Base-by-base conservation (phyloP, 2,888 invertebrate species). In the Xanthorhoe designata region DNA sequence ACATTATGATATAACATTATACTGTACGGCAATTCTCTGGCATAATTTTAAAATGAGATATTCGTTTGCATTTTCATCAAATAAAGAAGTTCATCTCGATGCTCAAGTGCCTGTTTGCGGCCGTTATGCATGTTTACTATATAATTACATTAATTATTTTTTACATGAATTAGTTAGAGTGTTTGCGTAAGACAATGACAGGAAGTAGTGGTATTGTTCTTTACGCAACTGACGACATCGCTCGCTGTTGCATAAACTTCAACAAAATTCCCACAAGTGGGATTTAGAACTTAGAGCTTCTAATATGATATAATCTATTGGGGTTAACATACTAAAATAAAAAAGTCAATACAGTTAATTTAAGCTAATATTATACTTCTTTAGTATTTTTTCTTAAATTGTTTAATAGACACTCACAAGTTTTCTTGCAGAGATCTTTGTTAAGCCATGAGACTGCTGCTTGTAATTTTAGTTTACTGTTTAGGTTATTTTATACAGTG, bases 101-200 rank as follows among this genome's bases (percentile, higher is more conserved):
- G n/a, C 9, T 10, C 24, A 49, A 51, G 50, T 51, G 57, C 47
- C 57, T 17, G 19, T 18, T 50, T 38, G 19, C n/a, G 19, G 58
- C 38, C 51, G 38, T 15, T 59, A 59, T 1, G 13, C 51, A 38
- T 59, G 50, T 24, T 38, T 8, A 42, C 38, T 42, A 42, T 38
- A 9, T 42, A 18, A 51, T 58, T 29, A 50, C 38, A 35, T 32
- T 53, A 35, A 32, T 51, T 4, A 54, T 18, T 59, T 59, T 59
- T 59, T 17, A 42, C 42, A 42, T 52, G 5, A 35, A 50, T 38
- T 59, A 59, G n/a, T n/a, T n/a, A n/a, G 49, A 47, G 13, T 13
- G 58, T 42, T 59, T 70, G 68, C 53, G 55, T 68, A 66, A 70
- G 61, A 74, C 70, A 72, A 72, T 69, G 63, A 59, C 54, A 64